These are phyloP conservation scores for Danio rerio DNA, from an alignment of 2,113 vertebrate genomes.

Conservation along the genomic window DNA sequence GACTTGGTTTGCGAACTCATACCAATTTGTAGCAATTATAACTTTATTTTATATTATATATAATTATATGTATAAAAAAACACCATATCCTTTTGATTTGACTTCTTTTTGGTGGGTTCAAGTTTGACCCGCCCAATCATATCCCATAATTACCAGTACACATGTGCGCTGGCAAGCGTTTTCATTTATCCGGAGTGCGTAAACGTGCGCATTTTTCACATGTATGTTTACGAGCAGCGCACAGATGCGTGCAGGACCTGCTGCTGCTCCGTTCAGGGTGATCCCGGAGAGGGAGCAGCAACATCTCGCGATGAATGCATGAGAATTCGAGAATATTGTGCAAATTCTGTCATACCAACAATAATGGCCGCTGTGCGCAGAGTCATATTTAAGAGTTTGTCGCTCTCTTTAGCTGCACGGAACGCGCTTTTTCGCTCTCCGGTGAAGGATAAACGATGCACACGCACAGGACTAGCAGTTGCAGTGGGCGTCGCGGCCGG, in stretches of 20 bases:
- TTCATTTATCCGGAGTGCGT: neutral
- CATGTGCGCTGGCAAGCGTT: neutral
- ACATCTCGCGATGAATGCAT: slow-evolving; percentile 74
- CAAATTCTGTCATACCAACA: slow-evolving; percentile 63
- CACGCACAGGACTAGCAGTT: slow-evolving; percentile 55
- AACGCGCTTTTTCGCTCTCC: slow-evolving; percentile 44
- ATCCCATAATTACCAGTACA: neutral
- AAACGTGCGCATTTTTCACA: neutral
- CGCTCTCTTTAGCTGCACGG: slow-evolving; percentile 53
- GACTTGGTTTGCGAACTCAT: neutral
- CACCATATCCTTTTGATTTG: neutral
- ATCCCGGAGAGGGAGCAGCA: slow-evolving; percentile 9
- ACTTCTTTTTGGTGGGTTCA: neutral
- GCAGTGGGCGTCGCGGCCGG: slow-evolving; percentile 71
- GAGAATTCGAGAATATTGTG: slow-evolving; percentile 45
- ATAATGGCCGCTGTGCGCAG: slow-evolving; percentile 77
- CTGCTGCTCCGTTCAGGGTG: neutral
- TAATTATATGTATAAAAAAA: neutral
- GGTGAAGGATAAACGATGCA: neutral
- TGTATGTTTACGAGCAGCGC: neutral
- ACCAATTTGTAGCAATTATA: neutral
- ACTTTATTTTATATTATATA: neutral
- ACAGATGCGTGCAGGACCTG: neutral
- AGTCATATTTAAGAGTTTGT: slow-evolving; percentile 62
- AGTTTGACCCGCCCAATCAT: neutral